These are phyloP conservation scores for Amorpha juglandis DNA, from an alignment of 2,888 invertebrate genomes.

Conservation along the genomic window DNA sequence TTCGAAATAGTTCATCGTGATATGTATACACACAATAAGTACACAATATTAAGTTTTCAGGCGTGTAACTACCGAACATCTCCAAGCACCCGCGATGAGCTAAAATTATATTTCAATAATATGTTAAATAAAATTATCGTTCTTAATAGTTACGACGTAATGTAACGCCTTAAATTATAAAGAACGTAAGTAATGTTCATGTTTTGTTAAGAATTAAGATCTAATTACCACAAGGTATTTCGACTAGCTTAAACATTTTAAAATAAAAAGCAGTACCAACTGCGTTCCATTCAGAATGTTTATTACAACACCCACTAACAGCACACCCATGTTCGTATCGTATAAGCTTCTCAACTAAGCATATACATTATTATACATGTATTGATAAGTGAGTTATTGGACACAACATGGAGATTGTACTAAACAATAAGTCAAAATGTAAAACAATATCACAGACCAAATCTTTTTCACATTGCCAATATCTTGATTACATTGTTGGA, in stretches of 20 bases:
- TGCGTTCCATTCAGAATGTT: neutral
- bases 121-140: constrained; percentile 11
- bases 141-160: neutral
- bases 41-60: constrained; percentile 54
- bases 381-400: neutral
- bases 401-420: constrained; percentile 6
- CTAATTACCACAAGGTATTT: constrained; percentile 19
- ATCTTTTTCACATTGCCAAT: constrained; percentile 11
- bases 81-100: constrained; percentile 51
- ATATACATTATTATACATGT: neutral
- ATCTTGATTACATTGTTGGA: constrained; percentile 8
- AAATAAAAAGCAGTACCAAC: constrained; percentile 12
- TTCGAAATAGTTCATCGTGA: constrained; percentile 54
- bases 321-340: neutral
- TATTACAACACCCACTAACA: neutral
- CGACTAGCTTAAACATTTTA: constrained; percentile 23
- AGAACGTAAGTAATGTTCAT: neutral
- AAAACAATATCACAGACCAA: constrained; percentile 1
- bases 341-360: neutral
- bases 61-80: constrained; percentile 54
- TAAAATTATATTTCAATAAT: constrained; percentile 10
- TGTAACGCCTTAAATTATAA: neutral
- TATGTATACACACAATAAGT: constrained; percentile 63
- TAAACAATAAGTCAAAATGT: constrained; percentile 14
- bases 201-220: constrained; percentile 5